Base-by-base conservation (phyloP, 2,888 invertebrate species). In the Embidobia sp. region DNA sequence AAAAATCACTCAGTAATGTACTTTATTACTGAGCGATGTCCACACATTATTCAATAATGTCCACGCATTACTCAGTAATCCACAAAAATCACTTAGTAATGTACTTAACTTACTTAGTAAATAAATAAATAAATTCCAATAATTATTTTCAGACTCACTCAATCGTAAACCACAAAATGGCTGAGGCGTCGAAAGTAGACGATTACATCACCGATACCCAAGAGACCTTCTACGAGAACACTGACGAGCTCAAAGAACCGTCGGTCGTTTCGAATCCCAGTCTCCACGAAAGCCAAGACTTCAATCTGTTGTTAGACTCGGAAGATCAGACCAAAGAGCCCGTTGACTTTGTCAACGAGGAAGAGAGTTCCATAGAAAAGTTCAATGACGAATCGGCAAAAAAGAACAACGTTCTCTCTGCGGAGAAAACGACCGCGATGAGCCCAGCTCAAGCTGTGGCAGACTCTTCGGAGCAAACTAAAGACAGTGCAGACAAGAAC, bases 181-280 rank as follows among this genome's bases (percentile, higher is more conserved):
- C n/a, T n/a, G n/a, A n/a, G n/a, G n/a, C n/a, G n/a, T n/a, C n/a
- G n/a, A n/a, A n/a, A n/a, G n/a, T n/a, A 11, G 55, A 66, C 11
- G 42, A 61, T 4, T 48, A 49, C 16, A n/a, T 51, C n/a, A 51
- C 51, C 26, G 77, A 77, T 10, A 73, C 72, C 0, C 72, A 67
- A 13, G 77, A 77, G 16, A 77, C 77, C 8, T 77, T 57, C 49
- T 69, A 46, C 11, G 77, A 74, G 18, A 69, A 74, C 26, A 13
- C 35, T 1, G 46, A 77, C 1, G 15, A 49, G 0, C 1, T 55
- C 3, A 53, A 66, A 26, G 13, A 46, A 7, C 16, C 61, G 1
- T 64, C 63, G 18, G 18, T 19, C 8, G 13, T 51, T 42, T 57
- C 59, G 4, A 61, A 33, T 15, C n/a, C 31, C 1, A 51, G 19